Conservation (phyloP, 1,140 invertebrate genomes). For the Lepidurus packardi region DNA sequence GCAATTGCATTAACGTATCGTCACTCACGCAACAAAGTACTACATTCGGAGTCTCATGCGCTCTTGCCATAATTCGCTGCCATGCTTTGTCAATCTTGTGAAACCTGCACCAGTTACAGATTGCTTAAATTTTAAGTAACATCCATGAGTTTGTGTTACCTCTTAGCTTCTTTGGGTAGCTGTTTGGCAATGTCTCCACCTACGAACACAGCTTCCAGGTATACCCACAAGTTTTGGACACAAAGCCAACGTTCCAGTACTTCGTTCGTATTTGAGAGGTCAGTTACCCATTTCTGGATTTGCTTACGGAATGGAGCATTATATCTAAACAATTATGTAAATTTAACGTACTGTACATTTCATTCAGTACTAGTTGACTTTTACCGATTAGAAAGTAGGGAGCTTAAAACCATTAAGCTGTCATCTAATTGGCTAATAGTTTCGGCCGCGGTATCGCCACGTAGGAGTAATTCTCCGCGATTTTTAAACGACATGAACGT, state of each 20-base stretch:
- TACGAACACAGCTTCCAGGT: constrained; percentile 92
- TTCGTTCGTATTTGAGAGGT: constrained; percentile 93
- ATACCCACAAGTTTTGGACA: constrained; percentile 97
- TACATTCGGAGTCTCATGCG: constrained; percentile 89
- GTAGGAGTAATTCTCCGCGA: constrained; percentile 80
- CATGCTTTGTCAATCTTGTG: constrained; percentile 96
- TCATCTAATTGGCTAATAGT: constrained; percentile 91
- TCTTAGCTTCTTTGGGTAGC: constrained; percentile 86
- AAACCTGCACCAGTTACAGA: constrained; percentile 53
- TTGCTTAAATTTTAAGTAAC: neutral
- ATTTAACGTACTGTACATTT: neutral
- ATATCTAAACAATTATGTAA: constrained; percentile 57
- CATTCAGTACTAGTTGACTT: neutral
- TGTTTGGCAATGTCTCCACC: constrained; percentile 97
- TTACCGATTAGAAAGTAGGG: constrained; percentile 79
- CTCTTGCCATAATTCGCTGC: constrained; percentile 95
- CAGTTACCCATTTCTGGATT: constrained; percentile 91
- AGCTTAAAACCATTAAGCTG: constrained; percentile 90
- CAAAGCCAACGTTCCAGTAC: constrained; percentile 92
- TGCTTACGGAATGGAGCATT: constrained; percentile 94
- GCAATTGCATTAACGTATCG: constrained; percentile 80
- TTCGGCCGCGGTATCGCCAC: constrained; percentile 91
- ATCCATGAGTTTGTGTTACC: constrained; percentile 41
- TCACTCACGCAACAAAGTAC: constrained; percentile 93
- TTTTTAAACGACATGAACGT: constrained; percentile 94